A percentile compares a stretch with the other conserved stretches of the same genome.
Evolutionary conservation across 1,140 invertebrate species (phyloP).

Genomic region (Drosophila truncata): DNA sequence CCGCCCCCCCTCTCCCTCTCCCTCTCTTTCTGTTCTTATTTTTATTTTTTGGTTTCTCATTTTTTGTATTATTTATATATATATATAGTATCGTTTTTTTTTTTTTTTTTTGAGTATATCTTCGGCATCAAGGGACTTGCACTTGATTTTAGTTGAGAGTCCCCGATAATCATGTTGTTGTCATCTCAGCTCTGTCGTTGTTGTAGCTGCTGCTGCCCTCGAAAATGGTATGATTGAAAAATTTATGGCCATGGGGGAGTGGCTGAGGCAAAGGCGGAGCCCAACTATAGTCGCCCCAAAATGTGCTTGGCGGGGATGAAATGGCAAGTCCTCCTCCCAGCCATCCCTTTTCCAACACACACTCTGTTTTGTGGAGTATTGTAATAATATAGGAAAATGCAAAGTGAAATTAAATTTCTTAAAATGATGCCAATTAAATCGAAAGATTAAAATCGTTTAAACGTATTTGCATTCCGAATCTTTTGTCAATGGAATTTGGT

Average conservation of each 20-base stretch:
- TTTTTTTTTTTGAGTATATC: conserved; percentile 61
- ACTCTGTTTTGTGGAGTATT: conserved; percentile 33
- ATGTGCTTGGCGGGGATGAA: conserved; percentile 3
- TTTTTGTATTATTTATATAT: conserved; percentile 14
- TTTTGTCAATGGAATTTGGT: neutral
- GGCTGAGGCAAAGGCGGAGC: conserved; percentile 28
- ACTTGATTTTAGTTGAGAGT: conserved; percentile 82
- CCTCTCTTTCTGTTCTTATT: conserved; percentile 17
- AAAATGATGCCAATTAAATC: conserved; percentile 80
- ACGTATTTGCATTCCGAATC: conserved; percentile 22
- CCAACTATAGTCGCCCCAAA: conserved; percentile 4
- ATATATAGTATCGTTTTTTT: conserved; percentile 8
- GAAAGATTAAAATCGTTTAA: conserved; percentile 72
- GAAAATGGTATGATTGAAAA: conserved; percentile 81
- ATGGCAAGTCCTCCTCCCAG: neutral
- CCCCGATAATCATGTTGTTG: conserved; percentile 63
- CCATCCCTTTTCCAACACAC: neutral
- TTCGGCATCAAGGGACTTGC: conserved; percentile 71
- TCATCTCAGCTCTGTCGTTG: conserved; percentile 13
- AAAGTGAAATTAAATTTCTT: conserved; percentile 76
- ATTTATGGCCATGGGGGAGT: conserved; percentile 59
- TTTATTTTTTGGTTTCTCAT: conserved; percentile 7
- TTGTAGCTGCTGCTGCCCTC: conserved; percentile 22
- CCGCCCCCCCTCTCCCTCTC: neutral
- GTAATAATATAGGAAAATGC: conserved; percentile 68